Conservation (phyloP, 2,113 vertebrate genomes). For the Plotosus lineatus region DNA sequence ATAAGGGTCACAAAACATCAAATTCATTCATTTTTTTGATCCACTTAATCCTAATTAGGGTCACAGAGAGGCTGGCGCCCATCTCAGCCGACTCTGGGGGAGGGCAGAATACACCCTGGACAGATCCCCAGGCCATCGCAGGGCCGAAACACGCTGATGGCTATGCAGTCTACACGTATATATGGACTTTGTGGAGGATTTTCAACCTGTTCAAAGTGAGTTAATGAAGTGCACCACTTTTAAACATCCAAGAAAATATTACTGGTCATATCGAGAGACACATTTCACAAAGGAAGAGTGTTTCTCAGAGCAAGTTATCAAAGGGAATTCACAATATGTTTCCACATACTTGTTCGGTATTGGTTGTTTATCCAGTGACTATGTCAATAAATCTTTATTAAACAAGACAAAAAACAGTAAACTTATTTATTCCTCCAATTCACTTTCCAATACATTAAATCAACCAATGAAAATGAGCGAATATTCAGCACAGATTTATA, state of each 20-base stretch:
- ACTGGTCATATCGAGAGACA: neutral
- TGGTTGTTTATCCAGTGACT: slow-evolving; percentile 56
- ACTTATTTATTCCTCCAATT: slow-evolving; percentile 55
- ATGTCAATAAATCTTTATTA: slow-evolving; percentile 64
- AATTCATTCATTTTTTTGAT: no score
- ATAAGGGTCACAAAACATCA: no score
- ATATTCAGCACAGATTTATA: slow-evolving; percentile 27
- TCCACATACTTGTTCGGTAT: slow-evolving; percentile 57
- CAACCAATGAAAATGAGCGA: slow-evolving; percentile 61
- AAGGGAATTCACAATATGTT: slow-evolving; percentile 42
- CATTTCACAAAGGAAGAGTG: slow-evolving; percentile 13
- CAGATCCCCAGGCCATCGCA: no score
- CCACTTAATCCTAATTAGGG: no score
- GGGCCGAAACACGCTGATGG: no score
- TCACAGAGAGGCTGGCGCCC: no score
- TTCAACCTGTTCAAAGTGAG: neutral
- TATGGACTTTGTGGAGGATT: neutral
- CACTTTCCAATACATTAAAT: slow-evolving; percentile 55
- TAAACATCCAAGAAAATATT: neutral
- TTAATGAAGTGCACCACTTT: neutral
- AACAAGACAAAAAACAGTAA: slow-evolving; percentile 51
- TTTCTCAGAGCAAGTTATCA: neutral
- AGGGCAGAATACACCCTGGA: no score
- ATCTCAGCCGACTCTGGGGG: no score
- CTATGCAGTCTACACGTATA: neutral